Evolutionary conservation across 1,140 invertebrate species (phyloP).

Genomic region (Holotrichia oblita): DNA sequence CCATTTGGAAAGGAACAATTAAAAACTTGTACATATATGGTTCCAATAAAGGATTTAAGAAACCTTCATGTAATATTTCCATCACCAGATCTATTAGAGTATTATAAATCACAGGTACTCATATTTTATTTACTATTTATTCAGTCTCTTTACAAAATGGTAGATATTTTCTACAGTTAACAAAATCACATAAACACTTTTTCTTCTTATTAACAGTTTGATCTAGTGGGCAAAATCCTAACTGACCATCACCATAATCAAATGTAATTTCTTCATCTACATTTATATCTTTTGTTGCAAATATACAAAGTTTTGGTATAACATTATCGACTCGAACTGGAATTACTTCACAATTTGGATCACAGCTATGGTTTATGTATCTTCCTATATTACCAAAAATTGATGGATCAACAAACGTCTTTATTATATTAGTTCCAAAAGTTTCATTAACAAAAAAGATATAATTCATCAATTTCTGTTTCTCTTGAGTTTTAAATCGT

Average conservation of each 20-base stretch:
- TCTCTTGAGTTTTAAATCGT: slow-evolving; percentile 65
- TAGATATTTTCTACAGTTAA: slow-evolving; percentile 61
- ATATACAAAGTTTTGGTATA: slow-evolving; percentile 83
- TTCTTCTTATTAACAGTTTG: slow-evolving; percentile 51
- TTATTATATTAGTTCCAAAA: slow-evolving; percentile 63
- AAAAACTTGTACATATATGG: slow-evolving; percentile 73
- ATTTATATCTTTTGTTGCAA: slow-evolving; percentile 74
- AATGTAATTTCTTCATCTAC: slow-evolving; percentile 81
- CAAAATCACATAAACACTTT: slow-evolving; percentile 62
- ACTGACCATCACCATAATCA: slow-evolving; percentile 72
- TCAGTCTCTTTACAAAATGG: slow-evolving; percentile 49
- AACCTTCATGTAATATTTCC: slow-evolving; percentile 90
- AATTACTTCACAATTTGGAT: slow-evolving; percentile 81
- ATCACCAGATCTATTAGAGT: slow-evolving; percentile 82
- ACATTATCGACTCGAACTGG: slow-evolving; percentile 77
- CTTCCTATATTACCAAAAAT: slow-evolving; percentile 87
- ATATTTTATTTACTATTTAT: slow-evolving; percentile 35
- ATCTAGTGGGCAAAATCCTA: slow-evolving; percentile 44
- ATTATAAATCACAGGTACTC: slow-evolving; percentile 88
- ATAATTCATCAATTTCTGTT: slow-evolving; percentile 77
- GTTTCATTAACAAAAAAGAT: slow-evolving; percentile 83
- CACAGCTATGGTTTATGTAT: slow-evolving; percentile 92
- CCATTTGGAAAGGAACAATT: slow-evolving; percentile 81
- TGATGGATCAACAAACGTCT: slow-evolving; percentile 84
- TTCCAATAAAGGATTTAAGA: slow-evolving; percentile 94